Evolutionary conservation across 2,888 invertebrate species (phyloP).

Genomic region (Crematogaster levior): DNA sequence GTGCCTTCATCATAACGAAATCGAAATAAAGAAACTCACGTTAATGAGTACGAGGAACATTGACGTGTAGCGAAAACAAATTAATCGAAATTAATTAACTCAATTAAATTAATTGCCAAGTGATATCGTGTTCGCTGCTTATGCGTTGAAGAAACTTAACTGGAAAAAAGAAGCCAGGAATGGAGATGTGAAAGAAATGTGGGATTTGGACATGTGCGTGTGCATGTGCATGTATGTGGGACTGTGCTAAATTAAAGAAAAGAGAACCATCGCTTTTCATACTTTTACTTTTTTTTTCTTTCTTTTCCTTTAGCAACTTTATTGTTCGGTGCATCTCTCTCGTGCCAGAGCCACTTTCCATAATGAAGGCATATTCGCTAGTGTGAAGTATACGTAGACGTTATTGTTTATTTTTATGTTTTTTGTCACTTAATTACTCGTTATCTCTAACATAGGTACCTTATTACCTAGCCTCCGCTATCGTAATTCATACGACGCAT

Average conservation of each 20-base stretch:
- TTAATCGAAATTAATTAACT: not conserved
- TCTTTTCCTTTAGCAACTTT: constrained; percentile 76
- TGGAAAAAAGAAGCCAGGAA: constrained; percentile 16
- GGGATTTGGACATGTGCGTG: not conserved
- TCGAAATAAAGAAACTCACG: constrained; percentile 16
- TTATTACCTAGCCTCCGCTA: constrained; percentile 78
- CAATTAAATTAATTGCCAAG: constrained; percentile 13
- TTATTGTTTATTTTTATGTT: constrained; percentile 59
- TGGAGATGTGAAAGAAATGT: not conserved
- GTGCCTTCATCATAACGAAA: not conserved
- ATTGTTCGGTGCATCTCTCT: constrained; percentile 82
- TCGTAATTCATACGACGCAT: constrained; percentile 58
- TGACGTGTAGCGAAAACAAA: not conserved
- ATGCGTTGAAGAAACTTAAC: not conserved
- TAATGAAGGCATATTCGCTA: constrained; percentile 82
- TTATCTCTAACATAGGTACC: constrained; percentile 77
- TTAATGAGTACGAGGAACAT: constrained; percentile 5
- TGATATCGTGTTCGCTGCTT: not conserved
- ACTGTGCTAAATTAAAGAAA: constrained; percentile 65
- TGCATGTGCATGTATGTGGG: not conserved
- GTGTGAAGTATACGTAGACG: constrained; percentile 77
- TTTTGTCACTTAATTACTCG: constrained; percentile 74
- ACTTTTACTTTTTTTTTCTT: constrained; percentile 22
- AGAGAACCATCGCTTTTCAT: constrained; percentile 64
- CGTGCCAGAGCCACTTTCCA: constrained; percentile 80